Base-by-base conservation (phyloP, 2,888 invertebrate species). In the Eupelmus urozonus region DNA sequence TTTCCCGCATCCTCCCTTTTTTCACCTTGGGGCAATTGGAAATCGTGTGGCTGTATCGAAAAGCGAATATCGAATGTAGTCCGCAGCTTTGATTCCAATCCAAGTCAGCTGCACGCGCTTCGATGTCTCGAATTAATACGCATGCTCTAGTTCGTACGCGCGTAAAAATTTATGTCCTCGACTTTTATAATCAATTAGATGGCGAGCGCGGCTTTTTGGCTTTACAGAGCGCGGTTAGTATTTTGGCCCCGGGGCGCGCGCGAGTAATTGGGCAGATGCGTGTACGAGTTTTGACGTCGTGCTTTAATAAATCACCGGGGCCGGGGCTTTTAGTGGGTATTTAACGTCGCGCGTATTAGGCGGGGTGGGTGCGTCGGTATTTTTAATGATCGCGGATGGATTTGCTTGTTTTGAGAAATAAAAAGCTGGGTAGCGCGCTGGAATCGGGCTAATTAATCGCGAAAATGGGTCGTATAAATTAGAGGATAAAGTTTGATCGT, bases 101-200 rank as follows among this genome's bases (percentile, higher is more conserved):
- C 65, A 63, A 71, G 60, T 71, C 71, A 71, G 34, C 9, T 9
- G 34, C 11, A n/a, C 25, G 60, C 18, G 62, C 51, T 66, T 34
- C 11, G 59, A 25, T 74, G 40, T 60, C 40, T 20, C 34, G 59
- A 25, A 49, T 49, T 59, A 57, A 57, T 65, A 18, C 45, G 9
- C 34, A 1, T 34, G 34, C 34, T 34, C 34, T 34, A 34, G 5
- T 34, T 34, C 34, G 9, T 34, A 34, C 9, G 3, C 34, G 3
- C 34, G 9, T 34, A 34, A 34, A 34, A 16, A 45, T 45, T 45
- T 16, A 34, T 40, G 16, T 0, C 60, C 5, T 2, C 25, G 73
- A 73, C 69, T 69, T 78, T 78, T 78, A 73, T 63, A 57, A 73
- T 73, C 78, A 69, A 73, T 78, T 78, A 73, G 13, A 57, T 3